phyloP scores from a whole-genome alignment of 2,797 vertebrate genomes.

The Decapterus maruadsi region DNA sequence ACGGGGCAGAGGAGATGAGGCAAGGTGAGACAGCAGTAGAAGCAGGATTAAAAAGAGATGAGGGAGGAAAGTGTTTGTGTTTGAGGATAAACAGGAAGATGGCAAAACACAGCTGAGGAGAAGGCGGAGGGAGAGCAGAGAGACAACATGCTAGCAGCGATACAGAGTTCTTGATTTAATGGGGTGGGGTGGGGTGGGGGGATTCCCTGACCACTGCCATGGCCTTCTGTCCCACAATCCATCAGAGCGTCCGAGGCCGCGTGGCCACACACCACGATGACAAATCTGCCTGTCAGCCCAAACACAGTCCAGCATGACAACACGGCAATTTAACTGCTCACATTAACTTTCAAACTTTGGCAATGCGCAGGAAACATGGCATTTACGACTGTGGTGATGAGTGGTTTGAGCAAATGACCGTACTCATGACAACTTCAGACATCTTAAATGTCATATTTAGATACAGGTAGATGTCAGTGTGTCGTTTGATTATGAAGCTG shows the following conservation, averaged over 20 bases:
- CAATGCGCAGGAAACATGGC: slow-evolving; percentile 24
- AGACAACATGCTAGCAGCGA: too few species aligned
- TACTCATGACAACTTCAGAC: too few species aligned
- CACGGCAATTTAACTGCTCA: slow-evolving; percentile 73
- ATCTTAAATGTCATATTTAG: too few species aligned
- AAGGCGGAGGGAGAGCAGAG: not conserved
- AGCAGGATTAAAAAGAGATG: not conserved
- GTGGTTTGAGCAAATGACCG: too few species aligned
- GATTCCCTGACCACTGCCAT: slow-evolving; percentile 27
- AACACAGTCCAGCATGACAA: slow-evolving; percentile 60
- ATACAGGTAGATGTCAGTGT: too few species aligned
- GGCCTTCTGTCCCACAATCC: slow-evolving; percentile 75
- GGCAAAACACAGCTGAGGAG: not conserved
- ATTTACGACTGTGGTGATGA: not conserved
- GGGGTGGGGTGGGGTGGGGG: not conserved
- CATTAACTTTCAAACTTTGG: slow-evolving; percentile 71
- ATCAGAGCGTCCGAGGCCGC: slow-evolving; percentile 72
- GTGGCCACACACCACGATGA: slow-evolving; percentile 68
- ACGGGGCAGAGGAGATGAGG: not conserved
- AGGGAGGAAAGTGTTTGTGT: not conserved
- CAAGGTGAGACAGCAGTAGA: not conserved
- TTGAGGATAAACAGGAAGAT: not conserved
- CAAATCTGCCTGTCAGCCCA: slow-evolving; percentile 78
- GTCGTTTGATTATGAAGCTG: too few species aligned
- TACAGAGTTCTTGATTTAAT: too few species aligned